Percentiles rank a stretch among this genome's conserved stretches.
Evolutionary conservation across 92 coral and sea anemone species (phyloP).

Genomic region (Paramuricea clavata): DNA sequence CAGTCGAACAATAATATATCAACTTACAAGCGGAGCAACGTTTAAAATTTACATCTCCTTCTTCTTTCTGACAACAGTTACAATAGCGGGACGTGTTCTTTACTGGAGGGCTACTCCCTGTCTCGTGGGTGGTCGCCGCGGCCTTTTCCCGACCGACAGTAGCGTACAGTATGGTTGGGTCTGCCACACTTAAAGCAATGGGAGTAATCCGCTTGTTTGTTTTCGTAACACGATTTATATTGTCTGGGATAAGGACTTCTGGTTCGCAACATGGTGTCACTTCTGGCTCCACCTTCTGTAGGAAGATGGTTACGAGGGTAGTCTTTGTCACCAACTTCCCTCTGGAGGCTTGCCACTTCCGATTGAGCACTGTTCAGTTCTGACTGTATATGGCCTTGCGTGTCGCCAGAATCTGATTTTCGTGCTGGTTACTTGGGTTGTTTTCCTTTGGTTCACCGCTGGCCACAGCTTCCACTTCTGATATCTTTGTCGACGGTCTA

Average conservation of each 20-base stretch:
- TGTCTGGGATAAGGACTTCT: not conserved
- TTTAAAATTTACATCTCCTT: not conserved
- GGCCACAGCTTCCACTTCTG: no score
- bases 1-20: constrained; percentile 48
- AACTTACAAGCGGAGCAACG: constrained; percentile 54
- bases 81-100: constrained; percentile 58
- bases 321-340: no score
- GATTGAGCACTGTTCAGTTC: no score
- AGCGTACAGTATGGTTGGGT: not conserved
- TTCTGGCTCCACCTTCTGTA: not conserved
- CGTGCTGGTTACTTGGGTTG: constrained; percentile 36
- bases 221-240: no score
- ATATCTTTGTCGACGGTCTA: no score
- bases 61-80: constrained; percentile 56
- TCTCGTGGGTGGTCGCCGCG: constrained; percentile 57
- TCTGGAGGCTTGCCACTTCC: no score
- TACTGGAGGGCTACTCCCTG: constrained; percentile 64
- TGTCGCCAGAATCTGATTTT: constrained; percentile 24
- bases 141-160: constrained; percentile 47
- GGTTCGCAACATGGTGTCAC: not conserved
- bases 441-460: no score
- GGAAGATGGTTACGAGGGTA: not conserved
- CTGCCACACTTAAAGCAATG: constrained; percentile 39
- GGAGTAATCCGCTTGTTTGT: not conserved
- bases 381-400: constrained; percentile 6